Evolutionary conservation across 2,888 invertebrate species (phyloP).

Genomic region (Tolmerus cingulatus): DNA sequence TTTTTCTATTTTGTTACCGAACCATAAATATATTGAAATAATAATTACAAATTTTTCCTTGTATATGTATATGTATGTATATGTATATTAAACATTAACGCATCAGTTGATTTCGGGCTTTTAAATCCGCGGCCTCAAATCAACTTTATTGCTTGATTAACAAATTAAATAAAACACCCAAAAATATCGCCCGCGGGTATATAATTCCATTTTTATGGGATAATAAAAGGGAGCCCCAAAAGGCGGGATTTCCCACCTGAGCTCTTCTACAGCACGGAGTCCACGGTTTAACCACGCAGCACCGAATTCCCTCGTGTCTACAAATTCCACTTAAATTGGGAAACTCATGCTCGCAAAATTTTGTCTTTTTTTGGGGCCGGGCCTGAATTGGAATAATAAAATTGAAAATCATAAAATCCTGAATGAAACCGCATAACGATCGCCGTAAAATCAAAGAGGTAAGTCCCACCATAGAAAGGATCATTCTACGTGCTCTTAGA

Average conservation of each 20-base stretch:
- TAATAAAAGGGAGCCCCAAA: background rate
- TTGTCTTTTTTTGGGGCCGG: background rate
- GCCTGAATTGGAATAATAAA: background rate
- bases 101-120: background rate
- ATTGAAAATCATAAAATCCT: background rate
- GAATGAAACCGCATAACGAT: background rate
- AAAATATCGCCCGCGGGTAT: background rate
- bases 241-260: background rate
- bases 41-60: background rate
- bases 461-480: background rate
- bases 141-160: background rate
- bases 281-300: background rate
- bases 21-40: background rate
- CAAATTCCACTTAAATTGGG: background rate
- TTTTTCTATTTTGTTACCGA: no score
- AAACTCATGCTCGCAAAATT: background rate
- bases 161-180: background rate
- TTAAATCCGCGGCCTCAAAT: background rate
- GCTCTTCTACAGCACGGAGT: background rate
- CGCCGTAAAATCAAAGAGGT: background rate
- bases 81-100: background rate
- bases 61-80: no score
- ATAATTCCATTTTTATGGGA: slow-evolving; percentile 15
- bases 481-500: background rate
- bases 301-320: background rate